phyloP scores from a whole-genome alignment of 30 jellyfish, hydroid and myxozoan genomes.

The Hydractinia symbiolongicarpus region DNA sequence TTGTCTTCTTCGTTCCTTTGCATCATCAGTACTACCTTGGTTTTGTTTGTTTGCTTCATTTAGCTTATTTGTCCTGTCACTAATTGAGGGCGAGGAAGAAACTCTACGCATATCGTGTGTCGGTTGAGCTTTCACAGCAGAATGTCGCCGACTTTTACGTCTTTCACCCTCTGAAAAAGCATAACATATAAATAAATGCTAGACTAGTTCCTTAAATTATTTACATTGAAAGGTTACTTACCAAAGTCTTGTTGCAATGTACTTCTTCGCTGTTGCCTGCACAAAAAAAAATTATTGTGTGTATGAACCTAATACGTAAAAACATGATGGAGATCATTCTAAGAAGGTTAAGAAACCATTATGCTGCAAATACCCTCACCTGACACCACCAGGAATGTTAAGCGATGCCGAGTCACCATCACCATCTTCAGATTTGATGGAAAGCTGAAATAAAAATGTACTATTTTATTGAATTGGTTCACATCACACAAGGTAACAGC shows the following conservation, averaged over 20 bases:
- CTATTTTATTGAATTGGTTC: neutral
- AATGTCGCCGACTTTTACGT: slow-evolving; percentile 87
- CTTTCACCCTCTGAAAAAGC: slow-evolving; percentile 27
- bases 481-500: slow-evolving; percentile 6
- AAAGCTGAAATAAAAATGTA: slow-evolving; percentile 25
- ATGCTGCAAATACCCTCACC: slow-evolving; percentile 48
- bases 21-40: slow-evolving; percentile 25
- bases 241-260: slow-evolving; percentile 1
- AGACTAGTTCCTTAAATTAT: neutral
- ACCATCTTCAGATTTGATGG: slow-evolving; percentile 95
- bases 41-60: slow-evolving; percentile 33
- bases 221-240: neutral
- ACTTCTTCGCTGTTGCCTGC: slow-evolving; percentile 18
- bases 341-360: neutral
- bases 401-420: slow-evolving; percentile 42
- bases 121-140: slow-evolving; percentile 38
- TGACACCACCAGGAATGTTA: slow-evolving; percentile 45
- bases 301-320: neutral
- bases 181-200: too few relatives aligned
- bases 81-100: neutral
- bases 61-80: neutral
- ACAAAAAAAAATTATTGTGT: neutral
- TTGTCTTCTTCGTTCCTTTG: slow-evolving; percentile 56
- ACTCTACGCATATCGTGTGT: neutral
- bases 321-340: neutral